These are phyloP conservation scores for Leptinotarsa undecemlineata DNA, from an alignment of 1,140 invertebrate species.

Conservation along the genomic window DNA sequence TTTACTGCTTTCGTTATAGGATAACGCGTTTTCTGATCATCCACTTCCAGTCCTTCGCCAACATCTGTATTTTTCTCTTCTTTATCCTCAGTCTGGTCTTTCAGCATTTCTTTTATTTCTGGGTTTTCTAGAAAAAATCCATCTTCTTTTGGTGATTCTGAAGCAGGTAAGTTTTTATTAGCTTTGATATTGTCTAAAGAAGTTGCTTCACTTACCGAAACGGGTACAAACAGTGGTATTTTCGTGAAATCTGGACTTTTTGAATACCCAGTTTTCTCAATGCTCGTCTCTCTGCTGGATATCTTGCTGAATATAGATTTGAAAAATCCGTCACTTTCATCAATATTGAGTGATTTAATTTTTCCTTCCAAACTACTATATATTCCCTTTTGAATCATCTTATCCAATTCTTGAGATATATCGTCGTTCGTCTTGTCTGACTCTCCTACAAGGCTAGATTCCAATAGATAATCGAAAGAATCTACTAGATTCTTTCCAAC, in stretches of 20 bases:
- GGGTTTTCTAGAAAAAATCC: conserved; percentile 44
- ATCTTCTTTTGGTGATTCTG: conserved; percentile 38
- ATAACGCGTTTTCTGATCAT: conserved; percentile 40
- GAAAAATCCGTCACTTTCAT: conserved; percentile 48
- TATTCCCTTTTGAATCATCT: conserved; percentile 53
- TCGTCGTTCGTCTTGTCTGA: conserved; percentile 52
- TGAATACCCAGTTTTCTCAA: conserved; percentile 23
- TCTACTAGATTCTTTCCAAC: conserved; percentile 31
- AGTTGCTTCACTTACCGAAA: conserved; percentile 40
- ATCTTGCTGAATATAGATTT: conserved; percentile 34
- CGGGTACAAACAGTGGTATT: conserved; percentile 41
- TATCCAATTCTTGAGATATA: conserved; percentile 52
- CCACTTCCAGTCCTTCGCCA: conserved; percentile 1
- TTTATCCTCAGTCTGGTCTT: conserved; percentile 24
- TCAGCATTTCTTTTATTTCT: conserved; percentile 24
- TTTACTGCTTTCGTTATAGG: conserved; percentile 53
- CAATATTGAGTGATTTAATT: conserved; percentile 49
- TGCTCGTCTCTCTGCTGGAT: conserved; percentile 8
- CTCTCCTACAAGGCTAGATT: conserved; percentile 33
- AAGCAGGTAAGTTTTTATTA: conserved; percentile 34
- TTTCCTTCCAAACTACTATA: conserved; percentile 50
- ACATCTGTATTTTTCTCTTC: neutral
- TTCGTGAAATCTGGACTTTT: conserved; percentile 43
- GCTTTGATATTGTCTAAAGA: conserved; percentile 32
- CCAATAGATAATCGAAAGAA: conserved; percentile 48